Conservation (phyloP, 1,140 invertebrate genomes). For the Ostrea denselamellosa region DNA sequence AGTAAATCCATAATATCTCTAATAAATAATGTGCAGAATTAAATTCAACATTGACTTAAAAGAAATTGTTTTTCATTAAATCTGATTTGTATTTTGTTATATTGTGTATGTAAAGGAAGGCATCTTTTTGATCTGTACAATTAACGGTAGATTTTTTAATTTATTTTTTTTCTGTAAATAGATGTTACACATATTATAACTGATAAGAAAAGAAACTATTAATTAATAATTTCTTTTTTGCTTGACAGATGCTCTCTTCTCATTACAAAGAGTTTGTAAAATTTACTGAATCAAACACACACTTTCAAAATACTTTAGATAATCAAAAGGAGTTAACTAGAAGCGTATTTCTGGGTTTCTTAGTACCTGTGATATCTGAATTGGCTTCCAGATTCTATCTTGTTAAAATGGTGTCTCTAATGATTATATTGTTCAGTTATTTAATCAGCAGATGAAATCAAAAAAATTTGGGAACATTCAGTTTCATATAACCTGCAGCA, state of each 20-base stretch:
- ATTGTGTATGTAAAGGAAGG: constrained; percentile 2
- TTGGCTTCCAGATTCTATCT: not conserved
- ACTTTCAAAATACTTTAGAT: constrained; percentile 24
- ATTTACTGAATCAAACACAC: not conserved
- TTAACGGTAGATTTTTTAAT: constrained; percentile 1
- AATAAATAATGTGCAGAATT: not conserved
- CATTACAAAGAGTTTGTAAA: not conserved
- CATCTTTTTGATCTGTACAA: constrained; percentile 23
- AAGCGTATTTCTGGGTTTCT: constrained; percentile 1
- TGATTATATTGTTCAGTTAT: constrained; percentile 34
- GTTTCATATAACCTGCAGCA: constrained; percentile 9
- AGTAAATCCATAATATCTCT: constrained; percentile 14
- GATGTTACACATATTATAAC: not conserved
- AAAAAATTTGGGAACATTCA: constrained; percentile 24
- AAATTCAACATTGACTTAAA: constrained; percentile 23
- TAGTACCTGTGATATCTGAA: not conserved
- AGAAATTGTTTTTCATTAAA: constrained; percentile 27
- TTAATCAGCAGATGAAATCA: constrained; percentile 36
- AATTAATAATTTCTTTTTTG: constrained; percentile 38
- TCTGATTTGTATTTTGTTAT: not conserved
- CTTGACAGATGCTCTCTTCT: constrained; percentile 27
- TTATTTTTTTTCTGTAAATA: not conserved
- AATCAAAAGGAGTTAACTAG: constrained; percentile 16
- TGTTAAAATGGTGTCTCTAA: constrained; percentile 34
- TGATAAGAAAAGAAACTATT: not conserved